A percentile compares a stretch with the other conserved stretches of the same genome.
Evolutionary conservation across 2,113 vertebrate genomes (phyloP).

Genomic region (Podarcis muralis): DNA sequence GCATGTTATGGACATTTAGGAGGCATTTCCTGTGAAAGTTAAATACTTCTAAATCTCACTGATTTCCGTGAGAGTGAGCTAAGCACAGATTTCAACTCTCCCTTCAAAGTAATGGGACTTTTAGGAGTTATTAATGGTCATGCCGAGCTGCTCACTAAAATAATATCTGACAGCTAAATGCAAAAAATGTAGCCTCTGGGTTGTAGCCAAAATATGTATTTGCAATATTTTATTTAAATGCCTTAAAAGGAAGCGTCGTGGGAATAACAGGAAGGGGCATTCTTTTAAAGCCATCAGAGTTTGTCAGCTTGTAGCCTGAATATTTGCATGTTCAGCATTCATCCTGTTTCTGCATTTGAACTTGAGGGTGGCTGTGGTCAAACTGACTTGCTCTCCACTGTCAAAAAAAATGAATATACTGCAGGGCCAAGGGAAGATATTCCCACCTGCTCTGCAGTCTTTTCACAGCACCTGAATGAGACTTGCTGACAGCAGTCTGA

Average conservation of each 20-base stretch:
- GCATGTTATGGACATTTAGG: not conserved
- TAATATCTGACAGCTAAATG: not conserved
- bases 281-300: too few relatives aligned
- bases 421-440: too few relatives aligned
- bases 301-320: not conserved
- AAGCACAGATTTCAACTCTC: not conserved
- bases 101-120: not conserved
- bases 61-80: not conserved
- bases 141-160: not conserved
- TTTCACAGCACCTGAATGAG: too few relatives aligned
- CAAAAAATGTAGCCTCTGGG: not conserved
- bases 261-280: not conserved
- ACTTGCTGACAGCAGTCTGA: too few relatives aligned
- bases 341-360: too few relatives aligned
- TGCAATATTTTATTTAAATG: not conserved
- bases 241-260: not conserved
- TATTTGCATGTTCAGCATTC: not conserved
- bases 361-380: too few relatives aligned
- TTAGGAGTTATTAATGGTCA: not conserved
- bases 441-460: too few relatives aligned
- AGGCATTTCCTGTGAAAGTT: not conserved
- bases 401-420: too few relatives aligned
- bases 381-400: too few relatives aligned
- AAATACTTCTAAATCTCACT: not conserved
- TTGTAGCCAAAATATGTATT: not conserved